Conservation (phyloP, 1,140 invertebrate species). For the Battus philenor region DNA sequence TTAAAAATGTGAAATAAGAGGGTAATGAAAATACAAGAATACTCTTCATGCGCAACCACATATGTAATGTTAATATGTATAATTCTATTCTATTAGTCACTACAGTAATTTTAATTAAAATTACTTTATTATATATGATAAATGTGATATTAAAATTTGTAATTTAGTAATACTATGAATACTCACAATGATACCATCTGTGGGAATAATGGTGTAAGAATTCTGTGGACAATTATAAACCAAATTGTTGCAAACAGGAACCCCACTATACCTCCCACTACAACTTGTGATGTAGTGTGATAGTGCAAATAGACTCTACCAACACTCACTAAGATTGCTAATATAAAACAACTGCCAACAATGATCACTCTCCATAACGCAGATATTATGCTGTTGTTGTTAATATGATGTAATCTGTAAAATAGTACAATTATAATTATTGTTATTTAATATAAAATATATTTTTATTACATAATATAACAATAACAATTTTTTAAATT, state of each 20-base stretch:
- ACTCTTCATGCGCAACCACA: no score
- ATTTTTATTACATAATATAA: no score
- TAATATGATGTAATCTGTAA: constrained; percentile 87
- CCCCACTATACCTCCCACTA: constrained; percentile 85
- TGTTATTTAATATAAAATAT: no score
- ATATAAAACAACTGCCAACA: constrained; percentile 77
- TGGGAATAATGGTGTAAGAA: constrained; percentile 92
- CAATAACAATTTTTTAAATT: no score
- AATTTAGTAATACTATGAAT: constrained; percentile 24
- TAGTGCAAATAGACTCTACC: constrained; percentile 91
- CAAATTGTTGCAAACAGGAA: constrained; percentile 82
- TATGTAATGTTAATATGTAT: no score
- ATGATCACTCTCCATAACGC: constrained; percentile 84
- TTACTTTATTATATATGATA: no score
- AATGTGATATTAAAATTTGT: no score
- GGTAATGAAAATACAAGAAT: no score
- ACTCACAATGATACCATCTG: constrained; percentile 90
- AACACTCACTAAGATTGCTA: constrained; percentile 81
- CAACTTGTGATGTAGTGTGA: constrained; percentile 89
- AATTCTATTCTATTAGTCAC: no score
- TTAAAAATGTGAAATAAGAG: no score
- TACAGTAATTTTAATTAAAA: no score
- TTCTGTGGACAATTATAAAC: constrained; percentile 87
- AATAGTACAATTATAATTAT: constrained; percentile 18
- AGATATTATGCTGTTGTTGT: constrained; percentile 84